Conservation (phyloP, 1,140 invertebrate species). For the Bombus polaris region DNA sequence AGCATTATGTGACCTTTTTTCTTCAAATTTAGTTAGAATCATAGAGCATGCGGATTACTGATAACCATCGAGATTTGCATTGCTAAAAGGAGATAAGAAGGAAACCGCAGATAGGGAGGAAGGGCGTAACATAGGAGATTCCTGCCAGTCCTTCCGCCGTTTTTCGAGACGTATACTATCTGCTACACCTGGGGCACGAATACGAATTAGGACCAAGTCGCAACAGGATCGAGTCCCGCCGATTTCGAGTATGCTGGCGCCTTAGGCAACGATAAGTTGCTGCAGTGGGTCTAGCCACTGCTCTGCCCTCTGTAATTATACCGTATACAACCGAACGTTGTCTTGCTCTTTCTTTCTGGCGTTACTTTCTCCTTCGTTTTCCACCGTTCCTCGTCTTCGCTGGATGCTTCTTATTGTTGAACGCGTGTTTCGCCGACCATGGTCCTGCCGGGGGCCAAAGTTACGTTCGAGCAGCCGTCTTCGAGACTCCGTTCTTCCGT, state of each 20-base stretch:
- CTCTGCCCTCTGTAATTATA: constrained; percentile 77
- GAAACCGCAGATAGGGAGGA: constrained; percentile 50
- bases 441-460: constrained; percentile 68
- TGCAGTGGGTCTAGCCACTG: constrained; percentile 77
- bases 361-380: constrained; percentile 58
- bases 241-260: constrained; percentile 73
- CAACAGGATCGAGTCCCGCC: constrained; percentile 61
- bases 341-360: constrained; percentile 65
- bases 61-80: constrained; percentile 55
- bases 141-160: constrained; percentile 66
- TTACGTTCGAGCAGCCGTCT: constrained; percentile 64
- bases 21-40: background rate
- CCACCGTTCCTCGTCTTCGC: constrained; percentile 57
- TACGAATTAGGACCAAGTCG: constrained; percentile 74
- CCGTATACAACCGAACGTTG: constrained; percentile 68
- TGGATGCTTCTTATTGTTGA: constrained; percentile 64
- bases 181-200: constrained; percentile 74
- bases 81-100: constrained; percentile 57
- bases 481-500: constrained; percentile 35
- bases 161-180: constrained; percentile 71
- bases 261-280: constrained; percentile 73
- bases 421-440: constrained; percentile 55
- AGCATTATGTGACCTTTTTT: too few species aligned
- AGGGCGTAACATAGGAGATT: constrained; percentile 62
- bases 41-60: background rate